A percentile compares a stretch with the other conserved stretches of the same genome.
These are phyloP conservation scores for Cheilosia impressa DNA, from an alignment of 2,888 invertebrate genomes.

Conservation along the genomic window DNA sequence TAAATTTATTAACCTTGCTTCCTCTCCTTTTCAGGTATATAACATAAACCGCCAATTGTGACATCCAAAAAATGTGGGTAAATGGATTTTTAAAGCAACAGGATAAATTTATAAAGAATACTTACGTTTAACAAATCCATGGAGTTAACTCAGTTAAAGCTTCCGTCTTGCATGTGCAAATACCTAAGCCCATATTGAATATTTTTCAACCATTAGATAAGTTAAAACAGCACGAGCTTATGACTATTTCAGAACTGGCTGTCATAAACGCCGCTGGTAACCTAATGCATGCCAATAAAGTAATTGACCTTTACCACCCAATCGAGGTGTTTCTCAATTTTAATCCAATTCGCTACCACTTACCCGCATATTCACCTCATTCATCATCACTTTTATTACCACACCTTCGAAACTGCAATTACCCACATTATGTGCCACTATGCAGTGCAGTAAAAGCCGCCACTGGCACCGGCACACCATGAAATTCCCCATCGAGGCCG, in stretches of 20 bases:
- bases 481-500: constrained; percentile 58
- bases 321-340: constrained; percentile 56
- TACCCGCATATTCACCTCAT: constrained; percentile 50
- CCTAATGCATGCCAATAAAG: constrained; percentile 36
- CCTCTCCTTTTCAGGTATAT: no score
- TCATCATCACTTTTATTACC: constrained; percentile 63
- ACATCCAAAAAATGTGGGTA: no score
- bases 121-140: no score
- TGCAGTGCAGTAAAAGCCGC: constrained; percentile 36
- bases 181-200: background rate
- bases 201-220: background rate
- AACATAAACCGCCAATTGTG: no score
- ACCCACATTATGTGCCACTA: constrained; percentile 8
- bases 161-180: no score
- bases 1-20: no score
- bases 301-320: constrained; percentile 63
- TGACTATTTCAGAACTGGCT: background rate
- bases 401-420: constrained; percentile 55
- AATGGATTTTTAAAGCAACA: no score
- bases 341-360: constrained; percentile 67
- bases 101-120: no score
- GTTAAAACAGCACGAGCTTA: background rate
- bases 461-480: constrained; percentile 43
- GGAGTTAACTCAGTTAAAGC: no score
- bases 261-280: background rate